Base-by-base conservation (phyloP, 2,113 vertebrate species). In the Sardina pilchardus region DNA sequence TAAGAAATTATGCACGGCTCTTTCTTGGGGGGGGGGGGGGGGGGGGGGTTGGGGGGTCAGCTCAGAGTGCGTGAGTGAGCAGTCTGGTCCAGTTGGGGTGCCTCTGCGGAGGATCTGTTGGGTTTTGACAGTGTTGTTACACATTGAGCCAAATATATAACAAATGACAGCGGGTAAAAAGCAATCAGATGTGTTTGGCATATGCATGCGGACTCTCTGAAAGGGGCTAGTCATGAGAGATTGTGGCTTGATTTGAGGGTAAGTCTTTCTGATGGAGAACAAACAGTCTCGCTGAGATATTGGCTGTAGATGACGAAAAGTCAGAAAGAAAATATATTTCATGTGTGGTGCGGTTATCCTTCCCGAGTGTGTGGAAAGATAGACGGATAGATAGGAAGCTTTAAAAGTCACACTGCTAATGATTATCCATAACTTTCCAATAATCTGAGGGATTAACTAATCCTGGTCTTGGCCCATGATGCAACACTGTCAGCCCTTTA, bases 181-280 rank as follows among this genome's bases (percentile, higher is more conserved):
- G 26, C 63, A 67, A 67, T 67, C 63, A 67, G 10, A 67, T 67
- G 63, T 67, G 63, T 67, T 67, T 67, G n/a, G 63, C 63, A 67
- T 67, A 30, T 67, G 24, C 63, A 21, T 59, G 56, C 56, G n/a
- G 19, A 5, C 56, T 0, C 63, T 30, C 1, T 67, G 63, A 67
- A 67, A 67, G 26, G 26, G n/a, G 1, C 63, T 14, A 67, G 63
- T 67, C 63, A 67, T 14, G 24, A 30, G 63, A 26, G 8, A 30
- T 67, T 67, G 63, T 30, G n/a, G 63, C n/a, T 67, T 26, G 63
- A 67, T n/a, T 67, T 67, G 63, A 67, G n/a, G 12, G 26, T 67
- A 67, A 67, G 63, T 8, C n/a, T 4, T 67, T 67, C 63, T 67
- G 63, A 67, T 67, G 10, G 63, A 67, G n/a, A 2, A 26, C n/a